These are phyloP conservation scores for Brachyrhaphis roseni DNA, from an alignment of 2,797 vertebrate species.

Conservation along the genomic window DNA sequence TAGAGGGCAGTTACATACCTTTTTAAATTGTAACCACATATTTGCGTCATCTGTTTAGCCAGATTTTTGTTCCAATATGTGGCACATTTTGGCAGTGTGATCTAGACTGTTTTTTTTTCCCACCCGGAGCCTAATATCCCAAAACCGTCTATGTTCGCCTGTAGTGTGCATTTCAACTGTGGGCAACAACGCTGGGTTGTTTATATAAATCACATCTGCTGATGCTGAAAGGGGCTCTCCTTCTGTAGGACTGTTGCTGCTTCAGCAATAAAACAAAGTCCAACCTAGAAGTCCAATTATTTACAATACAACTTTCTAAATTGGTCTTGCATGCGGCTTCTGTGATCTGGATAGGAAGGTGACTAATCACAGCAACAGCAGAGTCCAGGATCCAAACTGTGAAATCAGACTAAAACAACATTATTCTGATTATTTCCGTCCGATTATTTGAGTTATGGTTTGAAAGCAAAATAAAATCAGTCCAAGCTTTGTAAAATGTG, in stretches of 20 bases:
- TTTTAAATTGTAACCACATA: conserved; percentile 9
- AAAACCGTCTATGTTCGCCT: not conserved
- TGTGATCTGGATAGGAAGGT: not conserved
- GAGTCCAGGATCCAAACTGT: not conserved
- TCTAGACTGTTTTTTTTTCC: not conserved
- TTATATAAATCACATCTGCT: conserved; percentile 1
- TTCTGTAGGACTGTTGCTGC: not conserved
- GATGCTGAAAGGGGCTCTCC: not conserved
- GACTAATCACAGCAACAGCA: not conserved
- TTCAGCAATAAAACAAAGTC: not conserved
- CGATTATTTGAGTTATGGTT: not conserved
- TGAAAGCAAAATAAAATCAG: not conserved
- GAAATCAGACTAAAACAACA: not conserved
- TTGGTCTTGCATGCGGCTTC: not conserved
- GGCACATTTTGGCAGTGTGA: not conserved
- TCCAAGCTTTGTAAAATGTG: not conserved
- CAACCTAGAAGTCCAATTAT: not conserved
- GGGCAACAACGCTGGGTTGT: not conserved
- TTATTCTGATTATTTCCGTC: not conserved
- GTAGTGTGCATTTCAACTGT: not conserved
- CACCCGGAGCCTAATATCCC: not conserved
- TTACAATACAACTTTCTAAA: not conserved
- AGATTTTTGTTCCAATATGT: conserved; percentile 3
- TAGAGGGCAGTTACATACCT: not conserved
- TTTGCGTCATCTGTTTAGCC: conserved; percentile 4